These are phyloP conservation scores for Dysmachus trigonus DNA, from an alignment of 2,888 invertebrate genomes.

Conservation along the genomic window DNA sequence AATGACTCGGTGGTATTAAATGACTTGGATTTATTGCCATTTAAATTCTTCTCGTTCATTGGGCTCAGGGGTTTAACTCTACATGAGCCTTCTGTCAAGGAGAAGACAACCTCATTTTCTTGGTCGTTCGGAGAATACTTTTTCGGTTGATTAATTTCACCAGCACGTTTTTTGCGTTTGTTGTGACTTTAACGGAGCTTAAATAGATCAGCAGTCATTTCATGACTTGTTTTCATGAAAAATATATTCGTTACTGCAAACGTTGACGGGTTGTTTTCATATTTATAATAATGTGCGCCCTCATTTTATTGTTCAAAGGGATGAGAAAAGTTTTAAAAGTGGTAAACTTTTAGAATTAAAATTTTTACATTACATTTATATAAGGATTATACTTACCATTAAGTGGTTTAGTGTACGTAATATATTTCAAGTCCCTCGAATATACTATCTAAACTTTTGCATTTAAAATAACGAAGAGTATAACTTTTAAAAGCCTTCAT, in stretches of 20 bases:
- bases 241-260: background rate
- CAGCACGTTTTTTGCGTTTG: slow-evolving; percentile 17
- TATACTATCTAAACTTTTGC: background rate
- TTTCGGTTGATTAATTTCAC: slow-evolving; percentile 23
- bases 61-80: slow-evolving; percentile 51
- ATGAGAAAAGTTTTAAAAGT: background rate
- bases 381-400: background rate
- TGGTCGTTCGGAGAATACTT: slow-evolving; percentile 11
- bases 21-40: slow-evolving; percentile 57
- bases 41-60: slow-evolving; percentile 65
- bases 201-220: slow-evolving; percentile 11
- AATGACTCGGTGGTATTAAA: slow-evolving; percentile 31
- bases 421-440: background rate
- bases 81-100: slow-evolving; percentile 4
- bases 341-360: background rate
- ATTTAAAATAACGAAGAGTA: too few species aligned
- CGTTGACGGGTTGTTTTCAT: background rate
- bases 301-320: background rate
- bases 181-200: background rate
- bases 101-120: slow-evolving; percentile 37
- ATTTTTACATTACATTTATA: background rate
- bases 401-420: too few species aligned
- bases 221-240: background rate
- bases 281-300: background rate
- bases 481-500: background rate